These are phyloP conservation scores for Leptestheria dahalacensis DNA, from an alignment of 1,140 invertebrate genomes.

Conservation along the genomic window DNA sequence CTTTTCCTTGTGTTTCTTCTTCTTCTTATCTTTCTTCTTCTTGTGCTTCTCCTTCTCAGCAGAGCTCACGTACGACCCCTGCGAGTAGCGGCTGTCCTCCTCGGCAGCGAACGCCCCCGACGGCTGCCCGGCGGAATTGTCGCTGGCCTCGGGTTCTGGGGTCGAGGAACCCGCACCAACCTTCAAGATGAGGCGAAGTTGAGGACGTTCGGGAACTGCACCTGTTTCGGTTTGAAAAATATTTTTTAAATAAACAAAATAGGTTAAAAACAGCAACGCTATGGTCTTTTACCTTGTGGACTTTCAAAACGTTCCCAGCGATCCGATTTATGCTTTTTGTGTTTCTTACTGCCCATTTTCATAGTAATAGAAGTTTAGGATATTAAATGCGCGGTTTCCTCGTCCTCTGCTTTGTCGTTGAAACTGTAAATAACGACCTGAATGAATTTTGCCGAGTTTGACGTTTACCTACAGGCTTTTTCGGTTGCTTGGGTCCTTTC, in stretches of 20 bases:
- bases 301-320: constrained; percentile 41
- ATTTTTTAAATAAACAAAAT: no score
- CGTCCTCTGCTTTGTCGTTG: no score
- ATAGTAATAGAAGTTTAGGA: no score
- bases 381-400: no score
- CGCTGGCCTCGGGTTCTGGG: constrained; percentile 45
- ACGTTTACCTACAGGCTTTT: no score
- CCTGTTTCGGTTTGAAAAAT: no score
- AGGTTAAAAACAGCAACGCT: no score
- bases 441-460: no score
- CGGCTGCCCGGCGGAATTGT: constrained; percentile 21
- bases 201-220: constrained; percentile 18
- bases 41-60: constrained; percentile 39
- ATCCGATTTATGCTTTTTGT: constrained; percentile 56
- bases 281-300: constrained; percentile 12
- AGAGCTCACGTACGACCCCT: constrained; percentile 13
- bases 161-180: constrained; percentile 52
- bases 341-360: constrained; percentile 31
- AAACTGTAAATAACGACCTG: not conserved
- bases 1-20: constrained; percentile 40
- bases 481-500: no score
- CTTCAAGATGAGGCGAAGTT: constrained; percentile 64
- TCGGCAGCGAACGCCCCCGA: constrained; percentile 24
- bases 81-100: constrained; percentile 16
- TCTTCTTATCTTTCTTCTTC: constrained; percentile 59